These are phyloP conservation scores for Dicycla oo DNA, from an alignment of 2,888 invertebrate genomes.

Conservation along the genomic window DNA sequence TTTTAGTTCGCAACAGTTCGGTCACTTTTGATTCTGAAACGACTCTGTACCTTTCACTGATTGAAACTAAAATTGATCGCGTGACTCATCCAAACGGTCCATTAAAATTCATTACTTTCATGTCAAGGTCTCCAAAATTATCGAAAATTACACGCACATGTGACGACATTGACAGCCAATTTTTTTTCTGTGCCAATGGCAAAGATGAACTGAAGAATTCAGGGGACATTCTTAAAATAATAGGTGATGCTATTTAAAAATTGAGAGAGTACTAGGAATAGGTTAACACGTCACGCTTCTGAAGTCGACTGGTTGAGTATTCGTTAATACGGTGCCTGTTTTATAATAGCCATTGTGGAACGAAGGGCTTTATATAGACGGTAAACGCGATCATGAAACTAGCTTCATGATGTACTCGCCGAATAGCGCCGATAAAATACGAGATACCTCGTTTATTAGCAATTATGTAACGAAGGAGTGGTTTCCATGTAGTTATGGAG, in stretches of 20 bases:
- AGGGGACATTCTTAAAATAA: conserved; percentile 84
- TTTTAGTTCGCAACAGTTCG: conserved; percentile 79
- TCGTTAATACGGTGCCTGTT: conserved; percentile 66
- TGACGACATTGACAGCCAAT: conserved; percentile 68
- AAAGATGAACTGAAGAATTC: conserved; percentile 77
- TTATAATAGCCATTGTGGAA: conserved; percentile 62
- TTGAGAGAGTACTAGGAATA: conserved; percentile 83
- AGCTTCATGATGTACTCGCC: conserved; percentile 13
- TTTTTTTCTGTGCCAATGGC: conserved; percentile 70
- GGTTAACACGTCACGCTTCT: conserved; percentile 79
- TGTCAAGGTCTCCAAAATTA: conserved; percentile 57
- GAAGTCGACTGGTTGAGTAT: conserved; percentile 79
- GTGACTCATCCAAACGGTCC: conserved; percentile 53
- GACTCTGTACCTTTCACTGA: conserved; percentile 63
- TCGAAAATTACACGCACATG: conserved; percentile 37
- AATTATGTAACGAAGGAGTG: background rate
- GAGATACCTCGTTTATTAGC: background rate
- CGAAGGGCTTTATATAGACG: conserved; percentile 61
- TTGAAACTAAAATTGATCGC: conserved; percentile 51
- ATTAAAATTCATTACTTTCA: conserved; percentile 56
- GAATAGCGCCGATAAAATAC: conserved; percentile 7
- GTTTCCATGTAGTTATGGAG: conserved; percentile 1
- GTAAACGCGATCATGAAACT: conserved; percentile 36
- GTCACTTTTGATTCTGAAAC: conserved; percentile 71
- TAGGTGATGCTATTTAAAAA: conserved; percentile 84